phyloP scores from a whole-genome alignment of 1,140 invertebrate species.

The Heliothis subflexa region DNA sequence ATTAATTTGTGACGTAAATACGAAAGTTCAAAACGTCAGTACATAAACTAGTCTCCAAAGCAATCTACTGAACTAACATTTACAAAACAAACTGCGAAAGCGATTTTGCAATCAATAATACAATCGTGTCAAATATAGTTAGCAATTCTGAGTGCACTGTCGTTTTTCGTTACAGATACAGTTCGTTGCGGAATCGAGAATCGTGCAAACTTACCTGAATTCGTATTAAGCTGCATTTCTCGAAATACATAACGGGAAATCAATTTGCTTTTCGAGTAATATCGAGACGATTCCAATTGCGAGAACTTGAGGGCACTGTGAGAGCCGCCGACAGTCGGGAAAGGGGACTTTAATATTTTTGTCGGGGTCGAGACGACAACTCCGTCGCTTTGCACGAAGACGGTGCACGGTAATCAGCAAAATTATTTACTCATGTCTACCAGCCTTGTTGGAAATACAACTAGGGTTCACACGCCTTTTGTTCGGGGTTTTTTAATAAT shows the following conservation, averaged over 20 bases:
- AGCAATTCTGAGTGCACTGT: background rate
- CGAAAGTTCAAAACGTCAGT: slow-evolving; percentile 24
- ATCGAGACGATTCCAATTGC: slow-evolving; percentile 61
- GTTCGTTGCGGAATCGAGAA: background rate
- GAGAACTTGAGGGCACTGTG: slow-evolving; percentile 56
- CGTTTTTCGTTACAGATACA: background rate
- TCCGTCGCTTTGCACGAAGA: slow-evolving; percentile 68
- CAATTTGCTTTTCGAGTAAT: slow-evolving; percentile 66
- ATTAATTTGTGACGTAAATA: slow-evolving; percentile 29
- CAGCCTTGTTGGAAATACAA: slow-evolving; percentile 61
- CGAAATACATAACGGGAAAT: slow-evolving; percentile 67
- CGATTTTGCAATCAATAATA: slow-evolving; percentile 36
- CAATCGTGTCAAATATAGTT: slow-evolving; percentile 37
- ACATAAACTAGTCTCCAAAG: slow-evolving; percentile 39
- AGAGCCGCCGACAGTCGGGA: slow-evolving; percentile 36
- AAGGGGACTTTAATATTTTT: slow-evolving; percentile 77
- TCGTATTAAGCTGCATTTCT: slow-evolving; percentile 58
- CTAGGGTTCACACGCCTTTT: slow-evolving; percentile 63
- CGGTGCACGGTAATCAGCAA: slow-evolving; percentile 81
- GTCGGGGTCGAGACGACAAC: slow-evolving; percentile 64
- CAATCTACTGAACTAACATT: slow-evolving; percentile 41
- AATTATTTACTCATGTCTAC: slow-evolving; percentile 84
- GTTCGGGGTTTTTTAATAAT: too few relatives aligned
- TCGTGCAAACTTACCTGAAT: slow-evolving; percentile 41
- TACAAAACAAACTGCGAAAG: slow-evolving; percentile 28